phyloP scores from a whole-genome alignment of 1,140 invertebrate genomes.

The Hyles euphorbiae region DNA sequence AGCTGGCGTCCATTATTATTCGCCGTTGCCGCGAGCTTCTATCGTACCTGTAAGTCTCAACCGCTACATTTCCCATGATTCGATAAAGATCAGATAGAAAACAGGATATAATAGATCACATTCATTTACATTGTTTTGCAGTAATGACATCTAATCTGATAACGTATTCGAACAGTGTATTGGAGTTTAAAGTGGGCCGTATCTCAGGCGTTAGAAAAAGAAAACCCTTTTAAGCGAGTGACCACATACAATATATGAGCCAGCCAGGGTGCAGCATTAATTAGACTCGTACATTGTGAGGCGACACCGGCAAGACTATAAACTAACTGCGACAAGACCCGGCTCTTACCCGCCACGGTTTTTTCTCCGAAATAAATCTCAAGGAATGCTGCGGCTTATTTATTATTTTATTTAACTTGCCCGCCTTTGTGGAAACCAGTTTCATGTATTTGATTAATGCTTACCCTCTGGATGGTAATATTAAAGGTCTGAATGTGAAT shows the following conservation, averaged over 20 bases:
- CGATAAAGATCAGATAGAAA: slow-evolving; percentile 36
- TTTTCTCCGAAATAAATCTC: slow-evolving; percentile 73
- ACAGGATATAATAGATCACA: slow-evolving; percentile 23
- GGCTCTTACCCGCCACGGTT: slow-evolving; percentile 56
- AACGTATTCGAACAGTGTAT: slow-evolving; percentile 3
- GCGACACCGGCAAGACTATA: slow-evolving; percentile 54
- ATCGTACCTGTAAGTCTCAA: slow-evolving; percentile 42
- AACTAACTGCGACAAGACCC: slow-evolving; percentile 60
- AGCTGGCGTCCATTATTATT: slow-evolving; percentile 73
- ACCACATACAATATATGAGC: slow-evolving; percentile 40
- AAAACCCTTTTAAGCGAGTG: slow-evolving; percentile 9
- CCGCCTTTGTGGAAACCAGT: slow-evolving; percentile 65
- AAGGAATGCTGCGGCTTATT: slow-evolving; percentile 64
- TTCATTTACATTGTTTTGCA: slow-evolving; percentile 30
- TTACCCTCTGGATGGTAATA: slow-evolving; percentile 47
- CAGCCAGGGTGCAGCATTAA: slow-evolving; percentile 55
- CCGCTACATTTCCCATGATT: slow-evolving; percentile 29
- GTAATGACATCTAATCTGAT: slow-evolving; percentile 19
- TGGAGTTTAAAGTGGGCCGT: slow-evolving; percentile 2
- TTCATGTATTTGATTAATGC: slow-evolving; percentile 66
- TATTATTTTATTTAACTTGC: slow-evolving; percentile 71
- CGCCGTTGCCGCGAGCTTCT: slow-evolving; percentile 40
- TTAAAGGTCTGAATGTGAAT: slow-evolving; percentile 61
- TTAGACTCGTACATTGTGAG: slow-evolving; percentile 59
- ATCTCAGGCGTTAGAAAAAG: slow-evolving; percentile 23